Evolutionary conservation across 1,140 invertebrate species (phyloP).

Genomic region (Maconellicoccus hirsutus): DNA sequence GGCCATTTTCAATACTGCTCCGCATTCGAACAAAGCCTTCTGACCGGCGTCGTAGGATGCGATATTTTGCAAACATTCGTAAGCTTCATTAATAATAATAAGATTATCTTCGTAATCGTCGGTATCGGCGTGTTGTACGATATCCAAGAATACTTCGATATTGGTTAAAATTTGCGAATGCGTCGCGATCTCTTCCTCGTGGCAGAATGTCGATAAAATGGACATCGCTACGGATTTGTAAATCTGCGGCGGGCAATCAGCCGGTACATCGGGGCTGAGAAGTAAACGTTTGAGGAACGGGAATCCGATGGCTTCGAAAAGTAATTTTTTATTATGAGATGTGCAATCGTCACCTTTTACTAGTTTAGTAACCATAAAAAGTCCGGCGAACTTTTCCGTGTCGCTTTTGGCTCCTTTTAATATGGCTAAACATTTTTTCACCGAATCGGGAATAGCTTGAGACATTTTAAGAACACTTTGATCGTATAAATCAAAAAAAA

Average conservation of each 20-base stretch:
- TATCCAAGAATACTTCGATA: slow-evolving; percentile 66
- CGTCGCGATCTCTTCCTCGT: slow-evolving; percentile 60
- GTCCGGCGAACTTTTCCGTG: slow-evolving; percentile 79
- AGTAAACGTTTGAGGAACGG: slow-evolving; percentile 68
- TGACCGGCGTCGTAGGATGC: slow-evolving; percentile 58
- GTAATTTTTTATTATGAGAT: slow-evolving; percentile 52
- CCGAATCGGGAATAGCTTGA: slow-evolving; percentile 53
- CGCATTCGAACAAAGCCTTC: slow-evolving; percentile 57
- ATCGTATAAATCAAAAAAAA: background rate
- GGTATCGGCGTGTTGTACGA: slow-evolving; percentile 64
- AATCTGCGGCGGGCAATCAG: slow-evolving; percentile 70
- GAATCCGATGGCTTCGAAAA: slow-evolving; percentile 79
- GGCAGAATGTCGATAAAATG: slow-evolving; percentile 68
- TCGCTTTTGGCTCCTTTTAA: slow-evolving; percentile 64
- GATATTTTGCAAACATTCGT: slow-evolving; percentile 67
- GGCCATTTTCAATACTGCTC: slow-evolving; percentile 65
- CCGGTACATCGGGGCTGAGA: slow-evolving; percentile 55
- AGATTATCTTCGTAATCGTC: slow-evolving; percentile 54
- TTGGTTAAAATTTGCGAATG: slow-evolving; percentile 69
- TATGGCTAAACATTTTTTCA: slow-evolving; percentile 67
- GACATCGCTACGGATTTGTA: slow-evolving; percentile 82
- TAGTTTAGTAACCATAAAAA: slow-evolving; percentile 81
- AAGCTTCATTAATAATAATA: slow-evolving; percentile 77
- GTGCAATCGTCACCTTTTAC: slow-evolving; percentile 68
- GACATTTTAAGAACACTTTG: slow-evolving; percentile 14